These are phyloP conservation scores for Phylloscopus collybita DNA, from an alignment of 2,797 vertebrate species.

Conservation along the genomic window DNA sequence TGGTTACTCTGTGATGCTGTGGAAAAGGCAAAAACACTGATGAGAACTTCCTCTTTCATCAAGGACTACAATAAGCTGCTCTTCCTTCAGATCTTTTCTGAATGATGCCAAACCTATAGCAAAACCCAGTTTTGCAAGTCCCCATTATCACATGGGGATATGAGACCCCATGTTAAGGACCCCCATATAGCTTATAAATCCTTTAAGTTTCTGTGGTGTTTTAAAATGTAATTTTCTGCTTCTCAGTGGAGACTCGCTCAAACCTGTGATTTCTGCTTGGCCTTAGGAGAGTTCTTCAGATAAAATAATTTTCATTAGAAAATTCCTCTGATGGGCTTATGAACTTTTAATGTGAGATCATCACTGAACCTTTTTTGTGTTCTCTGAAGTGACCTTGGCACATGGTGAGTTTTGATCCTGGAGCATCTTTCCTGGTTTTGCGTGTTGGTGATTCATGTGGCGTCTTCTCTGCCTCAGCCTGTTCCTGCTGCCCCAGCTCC, in stretches of 20 bases:
- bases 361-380: neutral
- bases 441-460: neutral
- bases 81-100: neutral
- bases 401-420: neutral
- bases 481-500: neutral
- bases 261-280: neutral
- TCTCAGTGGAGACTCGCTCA: neutral
- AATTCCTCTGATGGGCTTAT: neutral
- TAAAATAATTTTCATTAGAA: constrained; percentile 1
- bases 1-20: neutral
- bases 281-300: neutral
- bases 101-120: neutral
- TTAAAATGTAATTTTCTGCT: neutral
- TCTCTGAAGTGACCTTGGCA: neutral
- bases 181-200: neutral
- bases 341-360: neutral
- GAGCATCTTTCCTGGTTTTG: neutral
- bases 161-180: neutral
- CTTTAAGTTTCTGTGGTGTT: neutral
- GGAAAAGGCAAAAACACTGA: neutral
- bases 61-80: neutral
- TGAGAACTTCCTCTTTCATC: neutral
- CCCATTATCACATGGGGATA: accelerated
- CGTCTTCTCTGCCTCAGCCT: neutral
- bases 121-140: neutral